Percentiles rank a stretch among this genome's conserved stretches.
These are phyloP conservation scores for Anthopleura sola DNA, from an alignment of 64 coral and sea anemone species.

Conservation along the genomic window DNA sequence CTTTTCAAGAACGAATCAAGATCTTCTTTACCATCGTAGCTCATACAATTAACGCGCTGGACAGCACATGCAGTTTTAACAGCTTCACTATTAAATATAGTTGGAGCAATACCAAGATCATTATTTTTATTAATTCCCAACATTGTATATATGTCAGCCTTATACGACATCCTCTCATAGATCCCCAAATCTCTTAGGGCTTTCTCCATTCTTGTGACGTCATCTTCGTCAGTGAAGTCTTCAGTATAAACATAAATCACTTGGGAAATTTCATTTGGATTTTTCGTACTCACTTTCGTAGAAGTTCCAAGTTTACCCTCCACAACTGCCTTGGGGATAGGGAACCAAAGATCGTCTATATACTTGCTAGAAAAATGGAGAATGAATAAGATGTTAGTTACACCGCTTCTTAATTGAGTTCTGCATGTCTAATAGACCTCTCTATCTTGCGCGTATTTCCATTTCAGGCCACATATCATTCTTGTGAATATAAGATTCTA, in stretches of 20 bases:
- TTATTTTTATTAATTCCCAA: not conserved
- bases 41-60: not conserved
- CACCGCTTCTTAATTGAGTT: too few relatives aligned
- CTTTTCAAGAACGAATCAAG: not conserved
- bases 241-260: constrained; percentile 18
- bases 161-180: not conserved
- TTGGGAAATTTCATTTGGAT: not conserved
- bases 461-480: too few relatives aligned
- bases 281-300: constrained; percentile 7
- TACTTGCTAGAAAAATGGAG: not conserved
- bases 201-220: not conserved
- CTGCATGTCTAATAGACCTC: too few relatives aligned
- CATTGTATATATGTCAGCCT: constrained; percentile 30
- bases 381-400: not conserved
- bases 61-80: not conserved
- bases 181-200: not conserved
- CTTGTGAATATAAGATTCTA: too few relatives aligned
- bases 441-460: too few relatives aligned
- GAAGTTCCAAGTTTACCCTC: not conserved
- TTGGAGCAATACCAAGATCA: not conserved
- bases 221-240: constrained; percentile 22
- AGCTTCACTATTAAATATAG: not conserved
- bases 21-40: not conserved
- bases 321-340: not conserved
- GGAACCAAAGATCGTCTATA: not conserved